Evolutionary conservation across 2,113 vertebrate genomes (phyloP).

Genomic region (Eudyptes chrysolophus): DNA sequence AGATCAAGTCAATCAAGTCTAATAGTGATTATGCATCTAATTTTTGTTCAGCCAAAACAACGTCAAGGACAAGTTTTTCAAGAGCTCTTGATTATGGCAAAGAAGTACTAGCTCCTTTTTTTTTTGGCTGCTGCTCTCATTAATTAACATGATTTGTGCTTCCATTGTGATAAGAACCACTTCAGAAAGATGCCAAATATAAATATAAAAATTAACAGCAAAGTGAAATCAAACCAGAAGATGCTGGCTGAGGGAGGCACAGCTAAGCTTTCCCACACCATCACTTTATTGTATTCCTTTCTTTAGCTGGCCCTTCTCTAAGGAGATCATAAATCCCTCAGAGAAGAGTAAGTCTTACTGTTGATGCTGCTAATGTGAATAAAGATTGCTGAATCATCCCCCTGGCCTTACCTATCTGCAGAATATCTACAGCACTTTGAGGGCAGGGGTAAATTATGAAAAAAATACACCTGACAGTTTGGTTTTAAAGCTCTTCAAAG

Average conservation of each 20-base stretch:
- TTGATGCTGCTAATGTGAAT: neutral
- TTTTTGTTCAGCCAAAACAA: slow-evolving; percentile 44
- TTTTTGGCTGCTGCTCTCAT: neutral
- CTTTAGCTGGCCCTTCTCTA: neutral
- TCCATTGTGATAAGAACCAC: slow-evolving; percentile 22
- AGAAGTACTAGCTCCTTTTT: neutral
- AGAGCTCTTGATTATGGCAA: slow-evolving; percentile 11
- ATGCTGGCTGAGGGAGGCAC: neutral
- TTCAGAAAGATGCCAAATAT: slow-evolving; percentile 20
- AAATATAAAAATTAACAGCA: slow-evolving; percentile 7
- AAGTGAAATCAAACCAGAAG: slow-evolving; percentile 4
- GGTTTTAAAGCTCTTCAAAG: slow-evolving; percentile 33
- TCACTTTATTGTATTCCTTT: neutral
- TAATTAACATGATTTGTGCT: neutral
- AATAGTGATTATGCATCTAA: slow-evolving; percentile 9
- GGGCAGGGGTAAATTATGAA: neutral
- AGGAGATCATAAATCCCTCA: neutral
- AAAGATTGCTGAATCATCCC: neutral
- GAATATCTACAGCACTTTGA: neutral
- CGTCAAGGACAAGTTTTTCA: slow-evolving; percentile 36
- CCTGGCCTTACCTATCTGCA: neutral
- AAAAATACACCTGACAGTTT: neutral
- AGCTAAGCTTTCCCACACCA: neutral
- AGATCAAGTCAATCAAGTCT: slow-evolving; percentile 27
- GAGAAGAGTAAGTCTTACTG: neutral